Evolutionary conservation across 2,888 invertebrate species (phyloP).

Genomic region (Nomada fabriciana): DNA sequence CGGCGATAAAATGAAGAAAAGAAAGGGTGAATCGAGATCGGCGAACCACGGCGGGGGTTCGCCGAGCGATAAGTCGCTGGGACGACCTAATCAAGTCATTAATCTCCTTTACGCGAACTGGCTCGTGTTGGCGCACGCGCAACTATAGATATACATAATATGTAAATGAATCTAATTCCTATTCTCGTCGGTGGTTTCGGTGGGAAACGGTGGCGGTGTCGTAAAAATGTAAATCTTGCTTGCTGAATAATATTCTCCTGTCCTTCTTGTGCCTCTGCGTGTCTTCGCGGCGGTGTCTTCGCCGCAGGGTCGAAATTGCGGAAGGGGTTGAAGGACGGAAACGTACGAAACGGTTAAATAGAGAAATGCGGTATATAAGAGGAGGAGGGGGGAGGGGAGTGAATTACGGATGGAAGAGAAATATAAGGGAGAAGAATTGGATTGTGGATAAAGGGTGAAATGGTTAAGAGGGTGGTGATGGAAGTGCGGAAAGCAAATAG

Average conservation of each 20-base stretch:
- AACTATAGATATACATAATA: constrained; percentile 55
- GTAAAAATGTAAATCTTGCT: constrained; percentile 81
- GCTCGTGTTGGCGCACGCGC: constrained; percentile 30
- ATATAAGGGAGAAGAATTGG: too few species aligned
- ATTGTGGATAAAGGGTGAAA: too few species aligned
- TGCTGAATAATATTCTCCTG: constrained; percentile 77
- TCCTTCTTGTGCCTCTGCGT: background rate
- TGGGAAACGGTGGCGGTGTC: constrained; percentile 76
- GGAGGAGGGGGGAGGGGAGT: too few species aligned
- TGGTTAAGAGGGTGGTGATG: too few species aligned
- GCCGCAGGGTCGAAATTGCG: background rate
- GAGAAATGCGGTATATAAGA: too few species aligned
- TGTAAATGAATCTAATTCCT: constrained; percentile 80
- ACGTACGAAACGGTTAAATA: background rate
- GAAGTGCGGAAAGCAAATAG: too few species aligned
- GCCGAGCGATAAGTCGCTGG: constrained; percentile 63
- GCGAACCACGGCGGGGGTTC: background rate
- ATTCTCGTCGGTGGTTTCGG: constrained; percentile 76
- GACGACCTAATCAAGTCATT: constrained; percentile 81
- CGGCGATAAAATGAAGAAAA: constrained; percentile 17
- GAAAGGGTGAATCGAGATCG: constrained; percentile 11
- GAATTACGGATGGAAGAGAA: too few species aligned
- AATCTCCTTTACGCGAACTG: constrained; percentile 73
- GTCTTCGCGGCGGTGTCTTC: background rate
- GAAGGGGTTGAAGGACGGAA: background rate